Evolutionary conservation across 2,113 vertebrate species (phyloP), one percentile per base, ranked within the genome.

Genomic region (Hylia prasina): DNA sequence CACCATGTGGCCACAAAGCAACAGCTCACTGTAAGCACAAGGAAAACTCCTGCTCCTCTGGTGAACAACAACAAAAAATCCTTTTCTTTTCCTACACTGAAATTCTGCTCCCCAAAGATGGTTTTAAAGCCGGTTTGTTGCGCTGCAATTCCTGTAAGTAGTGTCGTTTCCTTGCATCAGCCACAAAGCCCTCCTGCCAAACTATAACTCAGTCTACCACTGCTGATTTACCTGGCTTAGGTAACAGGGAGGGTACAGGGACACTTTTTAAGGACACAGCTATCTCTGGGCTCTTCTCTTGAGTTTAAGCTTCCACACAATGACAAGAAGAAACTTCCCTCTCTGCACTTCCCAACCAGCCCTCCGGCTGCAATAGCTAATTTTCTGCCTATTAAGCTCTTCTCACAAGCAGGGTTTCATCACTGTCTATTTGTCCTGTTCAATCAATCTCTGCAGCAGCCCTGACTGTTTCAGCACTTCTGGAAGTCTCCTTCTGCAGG

Each of bases 361-460:
- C 94, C 96, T 76, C 24, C 0, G 15, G 93, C 94, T 69, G 68
- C 64, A 71, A 50, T 4, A 51, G 91, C 13, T 75, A 21, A 93
- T 94, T 96, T 96, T 91, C 70, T 94, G 95, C 94, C 87, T 64
- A 56, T 93, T 92, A 94, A 96, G 92, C 77, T 82, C 72, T 89
- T 82, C 91, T 73, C 86, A 64, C 76, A 87, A 68, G 84, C 76
- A 61, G 44, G 48, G 80, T 35, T 73, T 95, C 94, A 81, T 82
- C 88, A 3, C 18, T 57, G 87, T 72, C 89, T 85, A 10, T 87
- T 5, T 95, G 90, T 97, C 95, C 88, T 1, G 0, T 96, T 87
- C 90, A 79, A 93, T 95, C 92, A 71, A 64, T 24, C 64, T 90
- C 92, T 16, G 7, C 76, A 73, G 39, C 65, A 64, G 57, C 77